A percentile compares a stretch with the other conserved stretches of the same genome.
These are phyloP conservation scores for Cerastis leucographa DNA, from an alignment of 2,888 invertebrate species.

Conservation along the genomic window DNA sequence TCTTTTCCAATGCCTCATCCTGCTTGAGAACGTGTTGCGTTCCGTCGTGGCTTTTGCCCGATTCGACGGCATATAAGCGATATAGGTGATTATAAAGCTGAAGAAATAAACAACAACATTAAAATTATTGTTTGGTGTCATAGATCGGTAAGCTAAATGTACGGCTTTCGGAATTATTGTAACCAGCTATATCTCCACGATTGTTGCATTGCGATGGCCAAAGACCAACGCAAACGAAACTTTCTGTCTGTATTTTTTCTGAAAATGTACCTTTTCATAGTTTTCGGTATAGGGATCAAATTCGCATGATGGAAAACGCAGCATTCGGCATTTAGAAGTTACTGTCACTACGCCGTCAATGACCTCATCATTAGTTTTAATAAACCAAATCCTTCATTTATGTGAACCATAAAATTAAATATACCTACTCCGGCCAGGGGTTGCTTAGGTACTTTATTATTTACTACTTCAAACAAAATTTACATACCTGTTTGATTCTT, in stretches of 20 bases:
- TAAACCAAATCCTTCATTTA: neutral
- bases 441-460: neutral
- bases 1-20: constrained; percentile 88
- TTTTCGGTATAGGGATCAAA: neutral
- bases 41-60: constrained; percentile 79
- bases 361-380: neutral
- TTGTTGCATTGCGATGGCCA: neutral
- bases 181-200: neutral
- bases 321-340: neutral
- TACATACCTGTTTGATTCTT: constrained; percentile 85
- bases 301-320: neutral
- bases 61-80: constrained; percentile 76
- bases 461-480: neutral
- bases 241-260: neutral
- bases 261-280: neutral
- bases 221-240: neutral
- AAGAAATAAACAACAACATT: constrained; percentile 20
- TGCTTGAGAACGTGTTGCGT: constrained; percentile 79
- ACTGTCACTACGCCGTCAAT: neutral
- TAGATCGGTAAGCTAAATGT: neutral
- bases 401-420: neutral
- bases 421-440: neutral
- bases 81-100: constrained; percentile 75
- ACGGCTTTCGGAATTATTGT: neutral
- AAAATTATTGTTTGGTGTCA: neutral